Percentiles rank a stretch among this genome's conserved stretches.
phyloP scores from a whole-genome alignment of 2,113 vertebrate species.

The Gavia stellata region DNA sequence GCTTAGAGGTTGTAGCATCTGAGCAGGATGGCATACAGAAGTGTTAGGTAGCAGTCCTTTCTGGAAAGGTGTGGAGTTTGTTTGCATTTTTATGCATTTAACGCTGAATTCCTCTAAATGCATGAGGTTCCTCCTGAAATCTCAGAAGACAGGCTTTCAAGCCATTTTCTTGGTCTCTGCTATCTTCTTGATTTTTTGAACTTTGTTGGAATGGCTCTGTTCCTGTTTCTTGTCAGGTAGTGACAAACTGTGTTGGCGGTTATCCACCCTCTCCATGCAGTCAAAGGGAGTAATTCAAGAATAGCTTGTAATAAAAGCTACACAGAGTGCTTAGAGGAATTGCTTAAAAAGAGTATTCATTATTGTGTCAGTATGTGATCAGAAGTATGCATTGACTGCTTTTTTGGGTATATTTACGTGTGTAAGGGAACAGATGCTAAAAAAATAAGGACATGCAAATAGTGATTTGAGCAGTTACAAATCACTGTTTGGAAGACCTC shows the following conservation, averaged over 20 bases:
- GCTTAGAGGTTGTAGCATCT: neutral
- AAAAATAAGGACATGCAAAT: fast-evolving
- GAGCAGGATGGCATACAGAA: neutral
- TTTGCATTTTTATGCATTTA: neutral
- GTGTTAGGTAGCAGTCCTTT: neutral
- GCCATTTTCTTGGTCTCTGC: neutral
- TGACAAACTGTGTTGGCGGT: neutral
- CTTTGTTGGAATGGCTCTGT: neutral
- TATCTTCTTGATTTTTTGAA: neutral
- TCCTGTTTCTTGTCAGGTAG: neutral
- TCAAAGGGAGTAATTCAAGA: neutral
- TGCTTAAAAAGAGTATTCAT: neutral
- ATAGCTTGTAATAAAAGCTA: neutral
- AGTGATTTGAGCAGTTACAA: neutral
- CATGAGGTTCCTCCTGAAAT: neutral
- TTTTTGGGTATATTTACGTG: neutral
- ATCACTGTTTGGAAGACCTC: neutral
- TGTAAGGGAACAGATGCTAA: neutral
- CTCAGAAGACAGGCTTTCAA: neutral
- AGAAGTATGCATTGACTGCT: neutral
- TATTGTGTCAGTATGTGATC: neutral
- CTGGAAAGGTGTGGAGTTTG: neutral
- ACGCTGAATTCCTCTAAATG: neutral
- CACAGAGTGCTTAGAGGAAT: neutral
- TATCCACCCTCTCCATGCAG: neutral